These are phyloP conservation scores for Metallyticus violacea DNA, from an alignment of 2,888 invertebrate genomes.

Conservation along the genomic window DNA sequence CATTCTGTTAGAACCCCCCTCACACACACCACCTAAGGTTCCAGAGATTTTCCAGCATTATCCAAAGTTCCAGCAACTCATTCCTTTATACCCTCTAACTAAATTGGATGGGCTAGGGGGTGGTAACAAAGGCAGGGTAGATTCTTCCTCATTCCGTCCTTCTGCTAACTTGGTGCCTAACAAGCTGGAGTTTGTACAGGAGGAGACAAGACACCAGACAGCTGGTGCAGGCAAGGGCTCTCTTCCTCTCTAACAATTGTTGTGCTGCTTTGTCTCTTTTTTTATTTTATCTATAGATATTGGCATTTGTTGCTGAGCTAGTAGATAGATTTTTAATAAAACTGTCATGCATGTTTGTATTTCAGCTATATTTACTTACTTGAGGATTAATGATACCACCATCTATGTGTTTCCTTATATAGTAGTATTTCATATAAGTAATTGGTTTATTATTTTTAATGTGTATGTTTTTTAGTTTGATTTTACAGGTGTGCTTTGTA, in stretches of 20 bases:
- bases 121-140: slow-evolving; percentile 38
- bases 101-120: background rate
- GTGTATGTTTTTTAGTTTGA: background rate
- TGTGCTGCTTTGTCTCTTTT: background rate
- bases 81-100: slow-evolving; percentile 50
- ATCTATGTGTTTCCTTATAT: background rate
- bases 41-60: slow-evolving; percentile 71
- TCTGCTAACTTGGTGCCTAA: slow-evolving; percentile 3
- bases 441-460: background rate
- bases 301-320: background rate
- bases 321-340: background rate
- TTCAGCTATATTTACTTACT: background rate
- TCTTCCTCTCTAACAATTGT: background rate
- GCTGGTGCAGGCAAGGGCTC: slow-evolving; percentile 17
- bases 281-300: background rate
- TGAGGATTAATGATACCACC: background rate
- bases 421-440: background rate
- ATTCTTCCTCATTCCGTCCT: slow-evolving; percentile 19
- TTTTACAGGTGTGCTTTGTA: background rate
- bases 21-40: slow-evolving; percentile 50
- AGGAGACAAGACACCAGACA: slow-evolving; percentile 3
- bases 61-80: slow-evolving; percentile 73
- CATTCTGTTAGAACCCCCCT: slow-evolving; percentile 23
- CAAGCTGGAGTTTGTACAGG: slow-evolving; percentile 42
- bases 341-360: background rate